Evolutionary conservation across 2,888 invertebrate genomes (phyloP).

Genomic region (Phalangium opilio): DNA sequence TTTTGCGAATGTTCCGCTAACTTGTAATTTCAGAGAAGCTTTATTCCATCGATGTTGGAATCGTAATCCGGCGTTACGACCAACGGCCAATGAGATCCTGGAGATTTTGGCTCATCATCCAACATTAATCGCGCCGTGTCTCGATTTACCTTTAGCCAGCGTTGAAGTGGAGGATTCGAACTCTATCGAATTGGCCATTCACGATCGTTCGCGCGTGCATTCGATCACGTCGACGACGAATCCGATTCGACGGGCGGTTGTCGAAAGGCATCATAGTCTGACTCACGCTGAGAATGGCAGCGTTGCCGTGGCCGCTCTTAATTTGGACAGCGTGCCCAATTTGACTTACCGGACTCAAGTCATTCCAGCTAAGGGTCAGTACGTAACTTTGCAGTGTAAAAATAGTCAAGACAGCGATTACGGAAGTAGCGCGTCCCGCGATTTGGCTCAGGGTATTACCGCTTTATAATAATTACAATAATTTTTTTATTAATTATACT

Average conservation of each 20-base stretch:
- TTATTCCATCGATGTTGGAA: slow-evolving; percentile 68
- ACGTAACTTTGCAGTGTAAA: neutral
- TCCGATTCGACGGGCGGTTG: slow-evolving; percentile 4
- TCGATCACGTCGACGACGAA: slow-evolving; percentile 13
- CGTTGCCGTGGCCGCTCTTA: neutral
- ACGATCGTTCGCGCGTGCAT: slow-evolving; percentile 10
- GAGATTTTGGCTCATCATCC: slow-evolving; percentile 63
- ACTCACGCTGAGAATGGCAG: neutral
- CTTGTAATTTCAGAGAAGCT: slow-evolving; percentile 33
- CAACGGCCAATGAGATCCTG: slow-evolving; percentile 59
- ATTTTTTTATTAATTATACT: too few relatives aligned
- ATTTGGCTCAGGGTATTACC: neutral
- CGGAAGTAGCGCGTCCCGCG: neutral
- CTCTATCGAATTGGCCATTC: slow-evolving; percentile 6
- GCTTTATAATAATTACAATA: neutral
- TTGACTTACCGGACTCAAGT: neutral
- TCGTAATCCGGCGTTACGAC: slow-evolving; percentile 49
- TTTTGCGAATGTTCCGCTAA: too few relatives aligned
- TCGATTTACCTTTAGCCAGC: slow-evolving; percentile 37
- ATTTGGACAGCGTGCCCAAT: neutral
- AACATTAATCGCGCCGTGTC: slow-evolving; percentile 55
- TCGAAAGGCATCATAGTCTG: slow-evolving; percentile 1
- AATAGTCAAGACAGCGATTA: neutral
- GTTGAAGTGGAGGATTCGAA: slow-evolving; percentile 11
- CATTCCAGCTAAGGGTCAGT: neutral